Evolutionary conservation across 2,113 vertebrate species (phyloP).

Genomic region (Hyaena hyaena): DNA sequence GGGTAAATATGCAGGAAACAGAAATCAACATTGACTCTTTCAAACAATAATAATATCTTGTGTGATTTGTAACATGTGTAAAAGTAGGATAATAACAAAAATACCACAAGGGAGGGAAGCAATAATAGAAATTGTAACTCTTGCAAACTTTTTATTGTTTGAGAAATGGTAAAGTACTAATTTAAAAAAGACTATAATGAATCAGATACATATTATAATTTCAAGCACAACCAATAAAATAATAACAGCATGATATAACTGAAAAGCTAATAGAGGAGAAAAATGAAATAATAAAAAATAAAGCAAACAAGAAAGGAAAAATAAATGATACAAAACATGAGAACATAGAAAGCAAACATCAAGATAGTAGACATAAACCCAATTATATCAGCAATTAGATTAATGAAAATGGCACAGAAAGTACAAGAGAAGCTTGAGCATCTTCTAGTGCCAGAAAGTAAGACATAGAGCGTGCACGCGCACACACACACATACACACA

Average conservation of each 20-base stretch:
- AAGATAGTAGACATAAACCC: neutral
- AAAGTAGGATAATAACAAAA: slow-evolving; percentile 17
- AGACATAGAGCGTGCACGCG: neutral
- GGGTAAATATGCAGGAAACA: neutral
- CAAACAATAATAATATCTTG: neutral
- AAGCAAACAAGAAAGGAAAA: neutral
- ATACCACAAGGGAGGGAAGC: neutral
- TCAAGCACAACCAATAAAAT: neutral
- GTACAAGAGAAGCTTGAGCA: neutral
- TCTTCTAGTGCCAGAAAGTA: neutral
- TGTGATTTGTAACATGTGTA: neutral
- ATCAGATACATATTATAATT: neutral
- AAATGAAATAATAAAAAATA: slow-evolving; percentile 33
- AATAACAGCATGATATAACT: neutral
- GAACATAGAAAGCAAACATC: neutral
- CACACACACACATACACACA: too few relatives aligned
- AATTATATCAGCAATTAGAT: neutral
- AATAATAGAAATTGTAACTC: neutral
- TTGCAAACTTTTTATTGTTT: neutral
- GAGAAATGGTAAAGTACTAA: slow-evolving; percentile 1
- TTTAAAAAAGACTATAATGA: neutral
- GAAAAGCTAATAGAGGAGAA: slow-evolving; percentile 6
- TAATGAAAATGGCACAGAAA: neutral
- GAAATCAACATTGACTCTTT: neutral
- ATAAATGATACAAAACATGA: neutral